These are phyloP conservation scores for Thomomys bottae DNA, from an alignment of 2,113 vertebrate species.

Conservation along the genomic window DNA sequence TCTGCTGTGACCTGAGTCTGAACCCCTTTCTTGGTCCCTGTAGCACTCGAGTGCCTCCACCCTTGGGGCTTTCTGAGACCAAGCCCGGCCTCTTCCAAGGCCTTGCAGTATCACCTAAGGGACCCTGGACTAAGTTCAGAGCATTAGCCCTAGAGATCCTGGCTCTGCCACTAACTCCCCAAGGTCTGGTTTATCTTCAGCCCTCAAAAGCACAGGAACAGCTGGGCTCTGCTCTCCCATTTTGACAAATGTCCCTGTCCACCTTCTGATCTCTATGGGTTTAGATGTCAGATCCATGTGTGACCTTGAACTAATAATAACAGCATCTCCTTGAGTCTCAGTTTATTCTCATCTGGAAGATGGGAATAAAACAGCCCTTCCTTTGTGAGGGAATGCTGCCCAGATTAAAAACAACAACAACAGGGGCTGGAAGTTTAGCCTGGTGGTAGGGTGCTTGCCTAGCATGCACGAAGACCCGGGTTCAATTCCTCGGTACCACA, in stretches of 20 bases:
- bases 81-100: slow-evolving; percentile 32
- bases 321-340: not conserved
- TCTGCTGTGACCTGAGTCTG: slow-evolving; percentile 63
- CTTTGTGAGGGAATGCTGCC: not conserved
- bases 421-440: too few relatives aligned
- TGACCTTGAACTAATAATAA: slow-evolving; percentile 5
- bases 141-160: not conserved
- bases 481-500: too few relatives aligned
- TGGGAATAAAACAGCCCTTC: not conserved
- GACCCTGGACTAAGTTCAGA: not conserved
- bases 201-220: not conserved
- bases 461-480: too few relatives aligned
- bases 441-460: too few relatives aligned
- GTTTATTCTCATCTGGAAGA: slow-evolving; percentile 40
- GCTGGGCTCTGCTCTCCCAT: not conserved
- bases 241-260: not conserved
- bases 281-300: not conserved
- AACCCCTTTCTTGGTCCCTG: slow-evolving; percentile 43
- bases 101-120: not conserved
- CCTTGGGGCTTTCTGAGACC: not conserved
- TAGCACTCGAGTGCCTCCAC: slow-evolving; percentile 15
- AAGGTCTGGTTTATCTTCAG: not conserved
- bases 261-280: not conserved
- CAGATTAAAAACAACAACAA: not conserved
- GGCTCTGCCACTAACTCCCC: slow-evolving; percentile 9